These are phyloP conservation scores for Eutolmus rufibarbis DNA, from an alignment of 2,888 invertebrate genomes.

Conservation along the genomic window DNA sequence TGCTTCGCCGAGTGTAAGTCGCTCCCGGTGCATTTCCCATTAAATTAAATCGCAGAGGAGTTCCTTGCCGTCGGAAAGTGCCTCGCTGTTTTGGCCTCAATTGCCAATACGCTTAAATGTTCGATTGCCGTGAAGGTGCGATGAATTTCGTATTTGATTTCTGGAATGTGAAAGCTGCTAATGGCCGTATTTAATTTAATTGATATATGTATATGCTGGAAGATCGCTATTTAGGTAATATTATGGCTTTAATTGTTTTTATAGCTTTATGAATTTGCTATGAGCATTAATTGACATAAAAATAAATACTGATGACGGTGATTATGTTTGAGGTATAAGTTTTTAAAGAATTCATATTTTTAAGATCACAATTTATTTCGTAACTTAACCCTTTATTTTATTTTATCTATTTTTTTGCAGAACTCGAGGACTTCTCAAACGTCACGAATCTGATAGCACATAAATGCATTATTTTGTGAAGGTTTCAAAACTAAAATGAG, in stretches of 20 bases:
- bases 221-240: neutral
- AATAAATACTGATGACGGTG: too few relatives aligned
- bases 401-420: too few relatives aligned
- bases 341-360: too few relatives aligned
- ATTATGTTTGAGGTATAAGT: too few relatives aligned
- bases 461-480: too few relatives aligned
- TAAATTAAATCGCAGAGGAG: constrained; percentile 1
- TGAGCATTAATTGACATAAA: too few relatives aligned
- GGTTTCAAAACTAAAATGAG: too few relatives aligned
- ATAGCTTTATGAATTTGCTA: too few relatives aligned
- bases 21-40: neutral
- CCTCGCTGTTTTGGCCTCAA: neutral
- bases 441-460: too few relatives aligned
- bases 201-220: neutral
- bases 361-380: too few relatives aligned
- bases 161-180: neutral
- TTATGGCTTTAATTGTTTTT: neutral
- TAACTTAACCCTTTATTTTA: too few relatives aligned
- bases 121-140: neutral
- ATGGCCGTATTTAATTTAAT: neutral
- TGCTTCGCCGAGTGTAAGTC: neutral
- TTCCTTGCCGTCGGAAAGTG: neutral
- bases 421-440: too few relatives aligned
- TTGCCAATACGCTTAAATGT: neutral
- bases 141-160: neutral